Evolutionary conservation across 2,797 vertebrate species (phyloP), one percentile per base, ranked within the genome.

Genomic region (Lacerta viridis): DNA sequence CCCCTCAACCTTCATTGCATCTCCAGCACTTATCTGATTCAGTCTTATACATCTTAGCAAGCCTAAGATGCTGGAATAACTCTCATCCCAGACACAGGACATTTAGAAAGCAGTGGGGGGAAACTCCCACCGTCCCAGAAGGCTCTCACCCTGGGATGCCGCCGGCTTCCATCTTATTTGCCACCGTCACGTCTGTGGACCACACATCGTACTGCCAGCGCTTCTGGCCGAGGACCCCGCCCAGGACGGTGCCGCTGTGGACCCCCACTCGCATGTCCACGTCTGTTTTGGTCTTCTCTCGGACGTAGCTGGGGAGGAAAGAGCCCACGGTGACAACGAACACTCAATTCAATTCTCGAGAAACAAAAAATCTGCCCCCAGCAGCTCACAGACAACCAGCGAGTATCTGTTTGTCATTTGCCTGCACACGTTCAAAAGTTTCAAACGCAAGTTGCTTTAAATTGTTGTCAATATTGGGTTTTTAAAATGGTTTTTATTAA

Each of bases 151-250:
- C 98, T 0, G 98, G 98, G 91, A 99, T 98, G 87, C 98, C 98
- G 0, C 98, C 98, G 0, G 98, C 98, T 91, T 99, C 99, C 99
- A 99, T 99, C 96, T 99, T 99, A 95, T 99, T 99, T 92, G 99
- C 99, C 68, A 99, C 98, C 0, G 98, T 99, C 93, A 99, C 99
- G 0, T 99, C 99, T 0, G 99, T 99, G 72, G 99, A 99, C 98
- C 98, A 99, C 46, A 99, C 99, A 0, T 99, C 99, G 20, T 99
- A 99, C 95, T 99, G 99, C 99, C 99, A 99, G 76, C 98, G 98
- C 93, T 98, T 99, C 97, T 99, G 99, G 18, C 99, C 99, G 20
- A 99, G 97, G 15, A 99, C 99, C 0, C 99, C 99, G 0, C 99
- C 98, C 78, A 99, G 97, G 87, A 99, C 99, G 0, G 98, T 98